Evolutionary conservation across 1,140 invertebrate species (phyloP).

Genomic region (Pachyrhynchus sulphureomaculatus): DNA sequence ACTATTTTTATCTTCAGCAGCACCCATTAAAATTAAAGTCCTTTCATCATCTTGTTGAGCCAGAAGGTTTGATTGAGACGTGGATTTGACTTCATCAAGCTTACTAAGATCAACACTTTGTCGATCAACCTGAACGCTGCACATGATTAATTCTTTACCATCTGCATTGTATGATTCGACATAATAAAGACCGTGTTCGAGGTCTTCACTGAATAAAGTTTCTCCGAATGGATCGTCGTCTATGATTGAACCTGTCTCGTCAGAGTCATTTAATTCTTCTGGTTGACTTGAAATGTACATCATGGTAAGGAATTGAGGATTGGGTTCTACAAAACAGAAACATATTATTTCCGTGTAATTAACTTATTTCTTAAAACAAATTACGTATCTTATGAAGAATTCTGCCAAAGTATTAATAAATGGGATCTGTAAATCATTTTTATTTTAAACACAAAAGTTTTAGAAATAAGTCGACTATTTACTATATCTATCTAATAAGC

Average conservation of each 20-base stretch:
- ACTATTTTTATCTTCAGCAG: neutral
- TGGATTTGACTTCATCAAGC: constrained; percentile 8
- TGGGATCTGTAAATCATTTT: too few relatives aligned
- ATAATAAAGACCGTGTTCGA: constrained; percentile 29
- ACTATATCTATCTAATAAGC: too few relatives aligned
- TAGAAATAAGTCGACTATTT: too few relatives aligned
- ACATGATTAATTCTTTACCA: constrained; percentile 32
- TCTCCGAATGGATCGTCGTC: constrained; percentile 31
- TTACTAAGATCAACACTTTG: constrained; percentile 14
- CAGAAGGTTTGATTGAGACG: neutral
- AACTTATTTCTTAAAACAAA: too few relatives aligned
- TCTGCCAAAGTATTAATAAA: too few relatives aligned
- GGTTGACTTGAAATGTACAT: neutral
- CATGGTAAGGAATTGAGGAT: too few relatives aligned
- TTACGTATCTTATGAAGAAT: too few relatives aligned
- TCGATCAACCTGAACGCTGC: constrained; percentile 11
- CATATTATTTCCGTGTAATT: too few relatives aligned
- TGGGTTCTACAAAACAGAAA: too few relatives aligned
- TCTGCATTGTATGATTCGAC: constrained; percentile 38
- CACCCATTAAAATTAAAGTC: neutral
- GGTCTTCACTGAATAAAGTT: constrained; percentile 22
- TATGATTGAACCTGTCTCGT: neutral
- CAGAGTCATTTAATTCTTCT: neutral
- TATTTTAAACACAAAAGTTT: too few relatives aligned
- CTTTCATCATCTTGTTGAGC: neutral